Conservation (phyloP, 53 echinoderm and acorn worm genomes). For the Zoroaster sp. region DNA sequence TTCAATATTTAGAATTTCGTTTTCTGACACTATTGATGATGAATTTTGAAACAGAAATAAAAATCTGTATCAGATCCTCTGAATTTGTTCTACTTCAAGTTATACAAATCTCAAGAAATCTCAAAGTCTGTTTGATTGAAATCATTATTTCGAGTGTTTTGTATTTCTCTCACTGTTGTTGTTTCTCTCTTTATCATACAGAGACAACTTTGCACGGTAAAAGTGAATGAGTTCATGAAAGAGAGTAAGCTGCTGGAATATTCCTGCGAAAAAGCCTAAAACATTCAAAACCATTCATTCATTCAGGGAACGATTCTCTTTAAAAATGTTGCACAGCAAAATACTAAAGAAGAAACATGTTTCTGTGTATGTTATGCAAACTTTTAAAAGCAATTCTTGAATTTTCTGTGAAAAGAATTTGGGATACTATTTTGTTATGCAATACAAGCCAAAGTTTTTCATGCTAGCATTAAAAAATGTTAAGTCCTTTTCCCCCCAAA, state of each 20-base stretch:
- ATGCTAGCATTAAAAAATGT: too few relatives aligned
- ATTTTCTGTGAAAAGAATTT: not conserved
- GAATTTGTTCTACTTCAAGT: too few relatives aligned
- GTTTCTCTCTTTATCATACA: not conserved
- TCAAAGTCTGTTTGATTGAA: not conserved
- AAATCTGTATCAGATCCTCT: too few relatives aligned
- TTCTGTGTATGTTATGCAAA: not conserved
- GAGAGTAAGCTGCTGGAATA: not conserved
- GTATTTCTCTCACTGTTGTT: not conserved
- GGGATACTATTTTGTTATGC: not conserved
- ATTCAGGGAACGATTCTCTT: not conserved
- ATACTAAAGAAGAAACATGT: not conserved
- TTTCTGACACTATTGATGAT: too few relatives aligned
- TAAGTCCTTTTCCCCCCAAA: too few relatives aligned
- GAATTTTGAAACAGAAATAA: too few relatives aligned
- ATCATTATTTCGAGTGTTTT: not conserved
- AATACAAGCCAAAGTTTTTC: not conserved
- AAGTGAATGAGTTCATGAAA: not conserved
- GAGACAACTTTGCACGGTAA: slow-evolving; percentile 10
- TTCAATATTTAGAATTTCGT: too few relatives aligned
- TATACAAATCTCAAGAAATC: not conserved
- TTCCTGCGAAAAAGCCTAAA: not conserved
- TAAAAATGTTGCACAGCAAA: not conserved
- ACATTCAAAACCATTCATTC: not conserved
- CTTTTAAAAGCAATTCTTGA: not conserved